Percentiles rank a stretch among this genome's conserved stretches.
Evolutionary conservation across 2,888 invertebrate species (phyloP).

Genomic region (Drosophila koepferae): DNA sequence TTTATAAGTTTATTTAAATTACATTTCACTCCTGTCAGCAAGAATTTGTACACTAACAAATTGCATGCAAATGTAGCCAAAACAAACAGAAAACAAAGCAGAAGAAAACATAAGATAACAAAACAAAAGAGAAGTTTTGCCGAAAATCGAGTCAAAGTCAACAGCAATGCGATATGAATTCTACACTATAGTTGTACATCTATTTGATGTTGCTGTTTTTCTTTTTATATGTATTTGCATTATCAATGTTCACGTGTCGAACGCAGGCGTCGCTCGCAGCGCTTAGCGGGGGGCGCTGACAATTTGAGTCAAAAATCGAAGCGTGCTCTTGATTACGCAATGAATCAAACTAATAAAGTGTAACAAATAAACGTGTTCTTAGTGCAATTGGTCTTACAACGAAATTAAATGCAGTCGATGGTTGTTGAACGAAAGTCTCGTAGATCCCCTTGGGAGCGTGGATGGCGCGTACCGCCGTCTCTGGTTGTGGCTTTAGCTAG

Average conservation of each 20-base stretch:
- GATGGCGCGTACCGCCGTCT: conserved; percentile 35
- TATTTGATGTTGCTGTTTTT: conserved; percentile 29
- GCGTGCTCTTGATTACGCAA: conserved; percentile 23
- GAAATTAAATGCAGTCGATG: conserved; percentile 25
- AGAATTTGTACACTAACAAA: conserved; percentile 10
- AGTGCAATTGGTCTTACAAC: background rate
- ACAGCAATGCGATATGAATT: conserved; percentile 3
- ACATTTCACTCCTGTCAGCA: conserved; percentile 16
- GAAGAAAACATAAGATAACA: conserved; percentile 10
- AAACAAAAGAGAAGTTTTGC: background rate
- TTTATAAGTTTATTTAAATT: background rate
- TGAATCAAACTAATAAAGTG: conserved; percentile 6
- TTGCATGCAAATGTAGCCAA: conserved; percentile 1
- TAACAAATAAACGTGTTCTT: conserved; percentile 11
- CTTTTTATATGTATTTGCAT: conserved; percentile 11
- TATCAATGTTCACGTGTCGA: conserved; percentile 51
- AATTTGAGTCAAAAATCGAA: conserved; percentile 22
- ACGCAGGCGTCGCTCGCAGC: background rate
- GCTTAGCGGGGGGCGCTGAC: conserved; percentile 9
- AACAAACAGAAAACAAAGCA: background rate
- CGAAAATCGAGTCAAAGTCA: conserved; percentile 6
- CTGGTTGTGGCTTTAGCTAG: conserved; percentile 24
- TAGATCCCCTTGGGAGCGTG: conserved; percentile 35
- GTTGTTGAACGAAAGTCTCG: background rate
- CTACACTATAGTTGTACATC: conserved; percentile 12